These are phyloP conservation scores for Caligus rogercresseyi DNA, from an alignment of 1,140 invertebrate species.

Conservation along the genomic window DNA sequence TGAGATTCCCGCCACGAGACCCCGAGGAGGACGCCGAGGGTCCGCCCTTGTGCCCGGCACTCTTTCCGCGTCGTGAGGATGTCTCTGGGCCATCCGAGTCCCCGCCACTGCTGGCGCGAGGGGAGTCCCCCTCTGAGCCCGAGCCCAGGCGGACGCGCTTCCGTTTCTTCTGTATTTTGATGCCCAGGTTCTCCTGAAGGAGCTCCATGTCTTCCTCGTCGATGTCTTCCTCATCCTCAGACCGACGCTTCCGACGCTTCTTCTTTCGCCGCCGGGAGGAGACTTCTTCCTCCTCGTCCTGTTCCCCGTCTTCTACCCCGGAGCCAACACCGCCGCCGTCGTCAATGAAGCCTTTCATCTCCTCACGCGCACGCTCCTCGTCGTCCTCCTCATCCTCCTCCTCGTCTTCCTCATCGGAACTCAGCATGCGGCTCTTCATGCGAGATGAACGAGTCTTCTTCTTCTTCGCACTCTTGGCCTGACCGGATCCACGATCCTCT, in stretches of 20 bases:
- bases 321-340: not conserved
- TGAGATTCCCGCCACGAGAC: conserved; percentile 21
- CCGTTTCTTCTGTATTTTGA: conserved; percentile 52
- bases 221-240: conserved; percentile 23
- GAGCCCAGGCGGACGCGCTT: conserved; percentile 22
- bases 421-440: not conserved
- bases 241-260: conserved; percentile 22
- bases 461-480: not conserved
- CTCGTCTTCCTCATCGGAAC: conserved; percentile 18
- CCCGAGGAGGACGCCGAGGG: conserved; percentile 15
- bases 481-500: not conserved
- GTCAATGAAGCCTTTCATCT: conserved; percentile 20
- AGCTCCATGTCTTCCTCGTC: conserved; percentile 43
- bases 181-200: conserved; percentile 92
- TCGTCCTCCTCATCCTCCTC: conserved; percentile 22
- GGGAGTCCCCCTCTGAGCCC: conserved; percentile 22
- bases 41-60: not conserved
- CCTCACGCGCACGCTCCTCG: conserved; percentile 21
- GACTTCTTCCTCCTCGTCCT: conserved; percentile 15
- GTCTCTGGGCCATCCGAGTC: conserved; percentile 19
- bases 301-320: conserved; percentile 17
- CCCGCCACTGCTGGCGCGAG: conserved; percentile 11
- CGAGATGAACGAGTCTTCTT: no score
- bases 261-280: conserved; percentile 19
- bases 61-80: not conserved